Percentiles rank a stretch among this genome's conserved stretches.
phyloP scores from a whole-genome alignment of 2,888 invertebrate genomes.

The Gerris lacustris region DNA sequence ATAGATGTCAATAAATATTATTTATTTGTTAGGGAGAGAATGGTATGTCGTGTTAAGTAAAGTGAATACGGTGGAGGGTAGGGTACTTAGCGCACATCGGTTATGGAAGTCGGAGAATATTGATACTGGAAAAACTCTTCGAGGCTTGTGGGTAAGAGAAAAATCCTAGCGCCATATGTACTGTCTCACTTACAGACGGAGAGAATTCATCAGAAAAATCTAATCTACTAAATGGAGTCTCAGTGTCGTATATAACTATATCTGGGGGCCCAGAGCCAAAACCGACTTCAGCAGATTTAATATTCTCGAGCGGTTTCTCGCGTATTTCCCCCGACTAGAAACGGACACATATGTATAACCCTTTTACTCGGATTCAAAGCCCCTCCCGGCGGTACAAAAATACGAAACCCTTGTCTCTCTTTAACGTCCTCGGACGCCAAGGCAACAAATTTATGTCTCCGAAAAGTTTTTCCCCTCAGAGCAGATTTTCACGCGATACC shows the following conservation, averaged over 20 bases:
- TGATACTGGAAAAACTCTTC: background rate
- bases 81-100: background rate
- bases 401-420: conserved; percentile 3
- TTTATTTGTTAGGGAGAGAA: background rate
- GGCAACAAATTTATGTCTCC: background rate
- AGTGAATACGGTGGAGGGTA: background rate
- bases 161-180: conserved; percentile 3
- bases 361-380: background rate
- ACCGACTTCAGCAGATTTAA: conserved; percentile 3
- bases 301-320: conserved; percentile 5
- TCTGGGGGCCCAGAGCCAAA: background rate
- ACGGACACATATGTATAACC: conserved; percentile 5
- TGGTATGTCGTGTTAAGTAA: background rate
- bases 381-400: background rate
- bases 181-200: background rate
- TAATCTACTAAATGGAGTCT: conserved; percentile 5
- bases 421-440: conserved; percentile 3
- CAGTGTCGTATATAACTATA: conserved; percentile 1
- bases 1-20: background rate
- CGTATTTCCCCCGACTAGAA: background rate
- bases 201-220: conserved; percentile 5
- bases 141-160: background rate
- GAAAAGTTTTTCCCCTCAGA: background rate
- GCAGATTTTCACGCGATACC: conserved; percentile 2
- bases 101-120: background rate